These are phyloP conservation scores for Baryphthengus martii DNA, from an alignment of 2,113 vertebrate genomes.

Conservation along the genomic window DNA sequence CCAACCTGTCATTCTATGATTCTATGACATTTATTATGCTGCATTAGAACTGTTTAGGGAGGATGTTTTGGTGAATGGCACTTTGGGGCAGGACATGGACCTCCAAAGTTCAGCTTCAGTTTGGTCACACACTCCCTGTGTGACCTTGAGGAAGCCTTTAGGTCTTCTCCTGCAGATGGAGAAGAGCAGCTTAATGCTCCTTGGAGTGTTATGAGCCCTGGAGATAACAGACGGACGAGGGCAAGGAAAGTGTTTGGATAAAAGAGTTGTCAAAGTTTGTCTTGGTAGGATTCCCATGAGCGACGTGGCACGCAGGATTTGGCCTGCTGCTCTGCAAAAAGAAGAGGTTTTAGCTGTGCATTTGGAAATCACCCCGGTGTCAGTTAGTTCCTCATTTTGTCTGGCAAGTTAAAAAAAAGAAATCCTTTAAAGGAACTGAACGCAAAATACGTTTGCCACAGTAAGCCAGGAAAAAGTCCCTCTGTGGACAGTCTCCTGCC, in stretches of 20 bases:
- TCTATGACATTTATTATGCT: neutral
- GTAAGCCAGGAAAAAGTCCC: conserved; percentile 5
- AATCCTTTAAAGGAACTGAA: conserved; percentile 47
- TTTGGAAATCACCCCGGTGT: neutral
- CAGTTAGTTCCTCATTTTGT: conserved; percentile 38
- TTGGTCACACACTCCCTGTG: neutral
- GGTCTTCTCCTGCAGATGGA: neutral
- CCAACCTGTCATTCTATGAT: no score
- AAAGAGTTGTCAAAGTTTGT: neutral
- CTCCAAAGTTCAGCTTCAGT: neutral
- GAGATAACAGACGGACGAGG: neutral
- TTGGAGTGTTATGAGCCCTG: neutral
- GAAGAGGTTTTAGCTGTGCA: neutral
- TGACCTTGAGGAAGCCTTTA: neutral
- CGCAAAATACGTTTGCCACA: neutral
- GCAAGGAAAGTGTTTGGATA: neutral
- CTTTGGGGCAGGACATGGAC: fast-evolving
- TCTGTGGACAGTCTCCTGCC: neutral
- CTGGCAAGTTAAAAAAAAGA: neutral
- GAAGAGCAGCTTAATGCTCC: neutral
- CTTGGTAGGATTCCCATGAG: neutral
- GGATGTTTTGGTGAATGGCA: neutral
- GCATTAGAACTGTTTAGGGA: neutral
- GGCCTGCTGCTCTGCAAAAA: neutral
- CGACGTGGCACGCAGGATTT: fast-evolving